Evolutionary conservation across 2,888 invertebrate species (phyloP).

Genomic region (Chironomus riparius): DNA sequence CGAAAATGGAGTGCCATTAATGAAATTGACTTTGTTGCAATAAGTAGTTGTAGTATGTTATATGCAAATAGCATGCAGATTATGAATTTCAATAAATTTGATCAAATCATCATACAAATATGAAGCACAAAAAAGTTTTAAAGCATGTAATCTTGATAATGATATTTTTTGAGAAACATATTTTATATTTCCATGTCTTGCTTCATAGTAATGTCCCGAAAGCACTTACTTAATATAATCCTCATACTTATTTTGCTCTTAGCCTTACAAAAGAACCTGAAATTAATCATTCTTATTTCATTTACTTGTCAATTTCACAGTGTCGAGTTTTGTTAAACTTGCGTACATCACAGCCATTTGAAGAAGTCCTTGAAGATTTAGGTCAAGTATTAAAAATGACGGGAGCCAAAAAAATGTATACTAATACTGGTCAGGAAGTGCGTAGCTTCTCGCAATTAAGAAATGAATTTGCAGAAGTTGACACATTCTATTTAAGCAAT

Average conservation of each 20-base stretch:
- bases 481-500: constrained; percentile 76
- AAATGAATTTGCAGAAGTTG: constrained; percentile 84
- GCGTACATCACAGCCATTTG: constrained; percentile 86
- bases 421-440: constrained; percentile 85
- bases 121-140: too few species aligned
- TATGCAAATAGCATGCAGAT: too few species aligned
- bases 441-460: constrained; percentile 88
- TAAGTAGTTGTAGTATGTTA: too few species aligned
- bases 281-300: too few species aligned
- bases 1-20: neutral
- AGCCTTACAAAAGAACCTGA: too few species aligned
- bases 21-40: neutral
- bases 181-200: too few species aligned
- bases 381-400: constrained; percentile 89
- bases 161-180: too few species aligned
- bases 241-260: too few species aligned
- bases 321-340: constrained; percentile 86
- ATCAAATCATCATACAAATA: neutral
- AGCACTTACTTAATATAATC: too few species aligned
- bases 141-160: too few species aligned
- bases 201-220: too few species aligned
- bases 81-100: neutral
- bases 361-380: constrained; percentile 86
- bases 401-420: constrained; percentile 84
- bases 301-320: constrained; percentile 41